Conservation (phyloP, 2,888 invertebrate genomes). For the Xestia c-nigrum region DNA sequence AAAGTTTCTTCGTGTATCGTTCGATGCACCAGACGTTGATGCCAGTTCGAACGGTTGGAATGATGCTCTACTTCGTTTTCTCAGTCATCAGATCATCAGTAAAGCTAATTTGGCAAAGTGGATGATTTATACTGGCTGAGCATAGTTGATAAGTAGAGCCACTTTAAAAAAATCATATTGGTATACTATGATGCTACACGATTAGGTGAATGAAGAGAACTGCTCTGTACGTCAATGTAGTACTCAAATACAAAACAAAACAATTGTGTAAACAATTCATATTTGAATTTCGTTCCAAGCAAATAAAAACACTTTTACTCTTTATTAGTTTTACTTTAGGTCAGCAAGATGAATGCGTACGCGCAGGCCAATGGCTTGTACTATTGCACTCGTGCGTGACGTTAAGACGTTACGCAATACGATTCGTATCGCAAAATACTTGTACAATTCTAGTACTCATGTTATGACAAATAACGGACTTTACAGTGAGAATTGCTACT, state of each 20-base stretch:
- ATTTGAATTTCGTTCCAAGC: background rate
- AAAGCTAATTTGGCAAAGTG: background rate
- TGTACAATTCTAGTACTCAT: slow-evolving; percentile 7
- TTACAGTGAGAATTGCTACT: background rate
- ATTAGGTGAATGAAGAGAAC: background rate
- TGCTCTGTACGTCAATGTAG: background rate
- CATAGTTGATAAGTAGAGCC: background rate
- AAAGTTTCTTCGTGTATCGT: slow-evolving; percentile 91
- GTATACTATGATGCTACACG: background rate
- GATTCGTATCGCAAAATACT: slow-evolving; percentile 22
- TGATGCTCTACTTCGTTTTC: slow-evolving; percentile 81
- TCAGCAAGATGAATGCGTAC: slow-evolving; percentile 49
- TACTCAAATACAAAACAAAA: background rate
- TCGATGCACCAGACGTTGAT: slow-evolving; percentile 90
- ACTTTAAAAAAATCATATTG: background rate
- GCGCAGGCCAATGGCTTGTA: slow-evolving; percentile 55
- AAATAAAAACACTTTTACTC: slow-evolving; percentile 35
- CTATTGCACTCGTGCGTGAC: slow-evolving; percentile 40
- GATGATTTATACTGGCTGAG: background rate
- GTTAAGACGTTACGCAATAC: slow-evolving; percentile 36
- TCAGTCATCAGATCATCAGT: slow-evolving; percentile 22
- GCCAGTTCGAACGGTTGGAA: slow-evolving; percentile 78
- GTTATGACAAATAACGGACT: slow-evolving; percentile 21
- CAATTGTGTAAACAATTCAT: background rate
- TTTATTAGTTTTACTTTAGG: slow-evolving; percentile 30